Base-by-base conservation (phyloP, 2,797 vertebrate species). In the Chrysocyon brachyurus region DNA sequence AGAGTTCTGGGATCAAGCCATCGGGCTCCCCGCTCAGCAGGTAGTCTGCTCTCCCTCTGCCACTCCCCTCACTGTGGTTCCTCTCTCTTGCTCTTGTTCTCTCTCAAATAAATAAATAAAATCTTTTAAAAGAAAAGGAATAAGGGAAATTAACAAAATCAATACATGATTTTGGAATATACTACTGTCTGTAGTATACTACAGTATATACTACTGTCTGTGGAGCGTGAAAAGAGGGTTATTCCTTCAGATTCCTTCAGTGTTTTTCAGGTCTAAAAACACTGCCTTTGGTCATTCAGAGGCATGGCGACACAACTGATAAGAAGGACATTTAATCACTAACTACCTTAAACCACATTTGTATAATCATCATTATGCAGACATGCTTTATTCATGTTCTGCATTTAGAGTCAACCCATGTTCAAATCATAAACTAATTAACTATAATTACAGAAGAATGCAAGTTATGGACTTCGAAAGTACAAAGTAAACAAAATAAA, bases 391-490 rank as follows among this genome's bases (percentile, higher is more conserved):
- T 54, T 73, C 8, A 79, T 59, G 33, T 70, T 88, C 24, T 68
- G 24, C 61, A 36, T 82, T 57, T 54, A 70, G 59, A 86, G 89
- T 75, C 10, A 70, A 77, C 4, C 68, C 10, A 52, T 21, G 40
- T 46, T 64, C n/a, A 92, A 70, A 57, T 86, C 26, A 92, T 49
- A 46, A 88, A 40, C 15, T 21, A 93, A 94, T 84, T 68, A 64
- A 73, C 10, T 75, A 6, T 46, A 21, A 85, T 28, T 89, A 26
- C 5, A 56, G 28, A 81, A 75, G 15, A 90, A 73, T 6, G n/a
- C 54, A 72, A 70, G 54, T 36, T 36, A 24, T 28, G 57, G 63
- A 56, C 26, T 28, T 6, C 54, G 31, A 85, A 84, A 61, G 70
- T 5, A 36, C 1, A 78, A 56, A 56, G 31, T 22, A 14, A 78